These are phyloP conservation scores for Toxotes lorentzi DNA, from an alignment of 2,797 vertebrate genomes.

Conservation along the genomic window DNA sequence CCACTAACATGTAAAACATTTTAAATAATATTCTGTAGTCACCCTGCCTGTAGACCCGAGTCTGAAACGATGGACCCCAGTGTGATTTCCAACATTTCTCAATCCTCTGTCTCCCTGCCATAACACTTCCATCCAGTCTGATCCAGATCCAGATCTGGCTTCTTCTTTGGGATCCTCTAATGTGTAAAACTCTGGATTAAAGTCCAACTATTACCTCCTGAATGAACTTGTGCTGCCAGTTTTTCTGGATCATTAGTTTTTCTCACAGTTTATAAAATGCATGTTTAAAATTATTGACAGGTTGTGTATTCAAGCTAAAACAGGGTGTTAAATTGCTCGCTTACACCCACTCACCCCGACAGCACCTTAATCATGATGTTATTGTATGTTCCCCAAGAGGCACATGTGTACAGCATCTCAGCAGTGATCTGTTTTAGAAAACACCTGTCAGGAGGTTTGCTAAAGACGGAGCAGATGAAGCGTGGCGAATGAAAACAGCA, in stretches of 20 bases:
- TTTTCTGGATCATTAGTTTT: background rate
- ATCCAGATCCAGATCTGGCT: background rate
- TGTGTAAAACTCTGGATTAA: background rate
- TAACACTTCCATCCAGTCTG: background rate
- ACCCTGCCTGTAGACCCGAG: too few species aligned
- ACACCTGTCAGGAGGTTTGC: conserved; percentile 42
- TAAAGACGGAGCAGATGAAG: conserved; percentile 23
- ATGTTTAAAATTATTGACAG: background rate
- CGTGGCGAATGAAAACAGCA: conserved; percentile 30
- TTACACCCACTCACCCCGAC: background rate
- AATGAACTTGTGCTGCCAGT: background rate
- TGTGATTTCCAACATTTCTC: too few species aligned
- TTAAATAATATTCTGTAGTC: background rate
- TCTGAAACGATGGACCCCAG: background rate
- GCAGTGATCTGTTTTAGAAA: conserved; percentile 32
- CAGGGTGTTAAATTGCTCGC: background rate
- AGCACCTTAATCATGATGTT: background rate
- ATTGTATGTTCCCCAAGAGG: conserved; percentile 2
- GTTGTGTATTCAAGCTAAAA: background rate
- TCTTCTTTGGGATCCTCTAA: background rate
- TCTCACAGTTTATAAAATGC: background rate
- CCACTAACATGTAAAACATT: background rate
- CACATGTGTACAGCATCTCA: conserved; percentile 7
- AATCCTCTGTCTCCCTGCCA: too few species aligned
- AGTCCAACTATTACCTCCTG: background rate